A percentile compares a stretch with the other conserved stretches of the same genome.
Conservation (phyloP, 2,113 vertebrate species). For the Tiliqua scincoides region DNA sequence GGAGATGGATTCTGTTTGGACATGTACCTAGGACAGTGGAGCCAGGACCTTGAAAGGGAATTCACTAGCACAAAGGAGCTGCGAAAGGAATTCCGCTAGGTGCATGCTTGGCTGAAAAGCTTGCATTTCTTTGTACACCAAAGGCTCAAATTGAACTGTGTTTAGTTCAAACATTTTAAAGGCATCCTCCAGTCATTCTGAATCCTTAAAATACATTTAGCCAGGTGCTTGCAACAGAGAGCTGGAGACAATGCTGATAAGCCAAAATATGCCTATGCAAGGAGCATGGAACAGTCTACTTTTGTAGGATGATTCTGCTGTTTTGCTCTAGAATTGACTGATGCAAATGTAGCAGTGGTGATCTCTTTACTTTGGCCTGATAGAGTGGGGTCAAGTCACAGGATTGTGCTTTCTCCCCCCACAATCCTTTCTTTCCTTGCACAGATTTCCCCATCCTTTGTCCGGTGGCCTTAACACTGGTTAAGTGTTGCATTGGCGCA, state of each 20-base stretch:
- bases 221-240: conserved; percentile 43
- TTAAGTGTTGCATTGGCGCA: too few species aligned
- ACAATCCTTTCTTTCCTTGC: too few species aligned
- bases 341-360: not conserved
- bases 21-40: not conserved
- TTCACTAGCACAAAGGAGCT: conserved; percentile 40
- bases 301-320: not conserved
- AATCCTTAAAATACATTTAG: conserved; percentile 50
- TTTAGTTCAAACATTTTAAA: conserved; percentile 54
- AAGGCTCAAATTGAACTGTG: conserved; percentile 53
- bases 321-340: conserved; percentile 5
- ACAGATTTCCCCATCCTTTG: not conserved
- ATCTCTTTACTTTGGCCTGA: not conserved
- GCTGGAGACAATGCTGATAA: conserved; percentile 19
- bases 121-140: conserved; percentile 49
- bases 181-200: conserved; percentile 53
- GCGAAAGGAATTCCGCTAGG: conserved; percentile 23
- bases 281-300: not conserved
- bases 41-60: fast-evolving
- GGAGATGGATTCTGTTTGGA: conserved; percentile 16
- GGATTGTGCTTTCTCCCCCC: not conserved
- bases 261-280: not conserved
- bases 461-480: not conserved
- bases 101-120: conserved; percentile 46
- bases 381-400: not conserved